phyloP scores from a whole-genome alignment of 2,113 vertebrate species.

The Hylia prasina region DNA sequence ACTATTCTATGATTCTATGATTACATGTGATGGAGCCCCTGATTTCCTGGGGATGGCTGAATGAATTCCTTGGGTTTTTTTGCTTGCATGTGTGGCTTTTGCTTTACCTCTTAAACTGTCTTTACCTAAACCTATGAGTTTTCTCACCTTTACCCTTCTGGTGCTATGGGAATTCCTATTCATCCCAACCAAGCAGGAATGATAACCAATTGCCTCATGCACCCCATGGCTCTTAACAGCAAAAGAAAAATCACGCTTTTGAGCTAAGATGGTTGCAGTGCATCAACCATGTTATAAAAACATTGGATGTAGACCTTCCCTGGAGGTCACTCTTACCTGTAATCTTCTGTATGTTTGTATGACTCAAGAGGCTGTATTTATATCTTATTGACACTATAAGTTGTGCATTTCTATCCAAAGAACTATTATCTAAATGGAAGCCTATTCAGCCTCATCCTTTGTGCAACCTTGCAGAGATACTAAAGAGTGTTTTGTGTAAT shows the following conservation, averaged over 20 bases:
- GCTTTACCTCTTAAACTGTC: neutral
- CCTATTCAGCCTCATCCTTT: neutral
- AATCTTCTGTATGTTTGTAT: neutral
- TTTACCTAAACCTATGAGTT: neutral
- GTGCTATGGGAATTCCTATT: neutral
- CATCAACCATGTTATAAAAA: neutral
- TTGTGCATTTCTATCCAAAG: neutral
- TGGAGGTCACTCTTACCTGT: neutral
- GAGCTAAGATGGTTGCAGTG: neutral
- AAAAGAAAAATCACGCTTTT: neutral
- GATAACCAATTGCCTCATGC: neutral
- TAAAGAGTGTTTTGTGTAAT: neutral
- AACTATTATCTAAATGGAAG: constrained; percentile 5
- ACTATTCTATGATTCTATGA: neutral
- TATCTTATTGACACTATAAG: neutral
- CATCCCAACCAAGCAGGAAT: neutral
- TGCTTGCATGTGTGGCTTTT: accelerated
- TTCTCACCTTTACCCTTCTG: neutral
- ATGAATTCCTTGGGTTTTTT: neutral
- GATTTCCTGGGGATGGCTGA: neutral
- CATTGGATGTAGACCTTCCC: neutral
- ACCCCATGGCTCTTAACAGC: accelerated
- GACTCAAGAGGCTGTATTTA: neutral
- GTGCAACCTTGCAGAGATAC: neutral
- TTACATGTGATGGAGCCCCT: accelerated